Base-by-base conservation (phyloP, 2,888 invertebrate genomes). In the Quadroppia sp. region DNA sequence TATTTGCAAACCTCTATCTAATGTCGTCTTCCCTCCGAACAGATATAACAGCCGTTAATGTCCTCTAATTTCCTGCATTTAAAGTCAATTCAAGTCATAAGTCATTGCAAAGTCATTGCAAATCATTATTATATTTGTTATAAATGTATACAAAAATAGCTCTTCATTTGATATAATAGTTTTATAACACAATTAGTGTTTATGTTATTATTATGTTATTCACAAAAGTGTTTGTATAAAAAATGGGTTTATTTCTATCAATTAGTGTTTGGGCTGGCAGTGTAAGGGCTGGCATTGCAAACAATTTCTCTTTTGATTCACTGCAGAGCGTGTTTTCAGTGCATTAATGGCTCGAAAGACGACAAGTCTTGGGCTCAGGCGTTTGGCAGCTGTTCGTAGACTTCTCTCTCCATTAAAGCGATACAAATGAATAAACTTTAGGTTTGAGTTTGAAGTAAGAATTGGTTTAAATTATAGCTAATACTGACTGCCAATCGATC, bases 371-470 rank as follows among this genome's bases (percentile, higher is more conserved):
- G 15, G 59, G 67, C 40, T 67, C 20, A 67, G 42, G 11, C 23
- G 67, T 40, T 42, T 40, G 40, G 67, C 67, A 67, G 67, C 67
- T 67, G 67, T 20, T 67, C 67, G 6, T 28, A 20, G n/a, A 23
- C 25, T 17, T 67, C 23, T 42, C 67, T 23, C 20, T 42, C 67
- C n/a, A 40, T 67, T n/a, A 30, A n/a, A 20, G 15, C 40, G 67
- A 67, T 67, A 67, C 67, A 67, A 67, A 67, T 67, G 67, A 67
- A 67, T 67, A 67, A 67, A 67, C 67, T 67, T 67, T n/a, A 40
- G n/a, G 20, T 67, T 40, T 40, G 40, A 67, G 32, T 25, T n/a
- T n/a, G n/a, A n/a, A 40, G 15, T 15, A 30, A 9, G 17, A 17
- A 40, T 67, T 42, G n/a, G n/a, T 40, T 67, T 67, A 67, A 67